Base-by-base conservation (phyloP, 2,888 invertebrate genomes). In the Drosophila vallismaia region DNA sequence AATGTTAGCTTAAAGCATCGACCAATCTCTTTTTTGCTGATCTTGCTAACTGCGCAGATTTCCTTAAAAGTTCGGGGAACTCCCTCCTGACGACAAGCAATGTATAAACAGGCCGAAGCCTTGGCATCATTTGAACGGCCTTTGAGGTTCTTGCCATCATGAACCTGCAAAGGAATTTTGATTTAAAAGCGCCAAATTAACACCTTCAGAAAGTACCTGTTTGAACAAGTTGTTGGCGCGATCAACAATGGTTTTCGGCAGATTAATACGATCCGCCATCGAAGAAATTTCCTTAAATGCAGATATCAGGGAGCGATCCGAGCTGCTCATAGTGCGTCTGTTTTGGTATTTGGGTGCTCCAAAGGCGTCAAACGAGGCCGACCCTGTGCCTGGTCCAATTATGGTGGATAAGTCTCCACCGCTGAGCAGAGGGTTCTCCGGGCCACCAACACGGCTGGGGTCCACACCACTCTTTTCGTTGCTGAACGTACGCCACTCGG, bases 401-500 rank as follows among this genome's bases (percentile, higher is more conserved):
- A 98, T 97, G 7, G 99, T 99, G 0, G 98, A 98, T 28, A 99
- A 93, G 91, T 99, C 99, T 45, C 98, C 97, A 0, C 99, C 98
- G 85, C 97, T 97, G 0, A 99, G 93, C 3, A 99, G 93, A 0
- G 98, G 97, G 93, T 99, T 99, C 93, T 99, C 99, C 0, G 99
- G 98, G 0, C 99, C 99, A 93, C 99, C 99, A 74, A 99, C 99
- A 96, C 99, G 98, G 92, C 98, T 98, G 4, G 99, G 99, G 92
- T 99, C 99, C 0, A 97, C 97, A 7, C 97, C 97, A 56, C 96
- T 95, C 89, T 98, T 99, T 90, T 99, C 99, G 91, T 99, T 99
- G 89, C 98, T 98, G 92, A 99, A 99, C 67, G 99, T 99, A 91
- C 99, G 94, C 99, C 99, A 99, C 92, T 99, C 99, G 3, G 99